phyloP scores from a whole-genome alignment of 2,113 vertebrate species.

The pig (Sus scrofa) region T2T-Sscrofa CM000812.6:53665501-53666000 shows the following conservation, averaged over 20 bases:
- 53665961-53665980: conserved; percentile 86
- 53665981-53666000: conserved; percentile 82
- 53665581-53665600: not conserved
- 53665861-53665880: conserved; percentile 74
- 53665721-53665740: conserved; percentile 58
- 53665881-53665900: conserved; percentile 76
- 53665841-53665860: conserved; percentile 64
- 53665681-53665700: not conserved
- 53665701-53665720: conserved; percentile 50
- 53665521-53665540: not conserved
- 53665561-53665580: conserved; percentile 13
- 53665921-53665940: conserved; percentile 86
- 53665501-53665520: not conserved
- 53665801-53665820: conserved; percentile 68
- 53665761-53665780: conserved; percentile 71
- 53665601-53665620: not conserved
- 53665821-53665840: conserved; percentile 78
- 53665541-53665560: not conserved
- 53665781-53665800: not conserved
- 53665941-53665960: conserved; percentile 82
- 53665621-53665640: not conserved
- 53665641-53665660: conserved; percentile 45
- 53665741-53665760: conserved; percentile 55
- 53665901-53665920: conserved; percentile 70
- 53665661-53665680: not conserved